Base-by-base conservation (phyloP, 2,113 vertebrate species). In the Sminthopsis crassicaudata region DNA sequence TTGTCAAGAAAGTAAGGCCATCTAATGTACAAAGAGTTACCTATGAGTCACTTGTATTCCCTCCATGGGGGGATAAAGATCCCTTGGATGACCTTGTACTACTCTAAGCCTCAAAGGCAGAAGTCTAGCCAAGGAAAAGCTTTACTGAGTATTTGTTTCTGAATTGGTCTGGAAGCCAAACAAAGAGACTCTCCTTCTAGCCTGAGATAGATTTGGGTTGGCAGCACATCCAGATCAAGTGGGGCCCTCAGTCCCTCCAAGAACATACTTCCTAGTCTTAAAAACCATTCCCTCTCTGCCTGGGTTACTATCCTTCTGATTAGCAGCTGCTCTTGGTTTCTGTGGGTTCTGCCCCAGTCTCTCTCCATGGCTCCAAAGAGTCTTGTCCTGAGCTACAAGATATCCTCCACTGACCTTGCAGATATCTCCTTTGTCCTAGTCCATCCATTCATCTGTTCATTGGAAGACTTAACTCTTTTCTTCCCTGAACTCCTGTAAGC, bases 31-130 rank as follows among this genome's bases (percentile, higher is more conserved):
- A 84, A 84, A 84, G 67, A 84, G 67, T 84, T 84, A 84, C 67
- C 67, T 84, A n/a, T 84, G 67, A 84, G 67, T 84, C 67, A 84
- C 67, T 84, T 84, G 67, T 84, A 84, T 84, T 84, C 67, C 67
- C 67, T 84, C 36, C n/a, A 42, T 84, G 67, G 36, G 67, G 67
- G 67, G 67, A 42, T 84, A 42, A 84, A 19, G 19, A 84, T 42
- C 67, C 67, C 67, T 84, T 84, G 67, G n/a, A 84, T 84, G 67
- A 84, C 67, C 67, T 42, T 84, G 67, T 84, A 84, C 67, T 19
- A 84, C 67, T 84, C 67, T 76, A n/a, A 42, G 67, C 67, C 67
- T 84, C 67, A 84, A 84, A 84, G 67, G 67, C n/a, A 42, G 67
- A 84, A n/a, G 36, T 84, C 67, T 84, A 42, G 67, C 67, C 67